Percentiles rank a stretch among this genome's conserved stretches.
phyloP scores from a whole-genome alignment of 2,113 vertebrate species.

The Entelurus aequoreus region DNA sequence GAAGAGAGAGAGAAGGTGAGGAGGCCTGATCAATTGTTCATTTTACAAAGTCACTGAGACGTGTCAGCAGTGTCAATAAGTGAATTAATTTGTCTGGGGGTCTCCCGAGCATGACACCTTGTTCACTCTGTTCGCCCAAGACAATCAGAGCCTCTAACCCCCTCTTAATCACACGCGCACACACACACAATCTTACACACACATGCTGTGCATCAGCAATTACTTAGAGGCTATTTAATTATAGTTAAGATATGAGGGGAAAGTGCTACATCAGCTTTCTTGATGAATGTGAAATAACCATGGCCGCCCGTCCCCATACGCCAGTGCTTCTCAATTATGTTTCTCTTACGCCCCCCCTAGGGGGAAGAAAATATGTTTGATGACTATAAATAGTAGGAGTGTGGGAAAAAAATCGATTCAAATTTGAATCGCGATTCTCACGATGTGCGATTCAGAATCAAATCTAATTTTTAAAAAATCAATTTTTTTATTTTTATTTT shows the following conservation, averaged over 20 bases:
- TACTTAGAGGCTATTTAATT: not conserved
- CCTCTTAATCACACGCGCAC: conserved; percentile 12
- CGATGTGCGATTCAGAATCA: no score
- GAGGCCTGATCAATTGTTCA: conserved; percentile 87
- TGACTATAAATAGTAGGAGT: no score
- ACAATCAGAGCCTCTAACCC: conserved; percentile 51
- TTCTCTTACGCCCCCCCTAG: no score
- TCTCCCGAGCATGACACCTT: conserved; percentile 70
- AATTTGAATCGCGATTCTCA: no score
- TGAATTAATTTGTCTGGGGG: conserved; percentile 79
- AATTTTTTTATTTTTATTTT: no score
- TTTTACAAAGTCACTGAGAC: conserved; percentile 85
- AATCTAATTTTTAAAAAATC: no score
- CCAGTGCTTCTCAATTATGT: no score
- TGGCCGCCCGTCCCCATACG: not conserved
- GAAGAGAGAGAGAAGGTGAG: conserved; percentile 25
- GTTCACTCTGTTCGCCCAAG: conserved; percentile 50
- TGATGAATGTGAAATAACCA: conserved; percentile 12
- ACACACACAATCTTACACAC: conserved; percentile 21
- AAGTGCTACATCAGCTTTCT: conserved; percentile 2
- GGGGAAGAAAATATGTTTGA: no score
- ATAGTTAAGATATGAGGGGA: not conserved
- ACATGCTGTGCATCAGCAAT: conserved; percentile 2
- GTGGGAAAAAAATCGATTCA: no score
- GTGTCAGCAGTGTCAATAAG: conserved; percentile 83